Conservation (phyloP, 1,140 invertebrate genomes). For the Halyomorpha halys region DNA sequence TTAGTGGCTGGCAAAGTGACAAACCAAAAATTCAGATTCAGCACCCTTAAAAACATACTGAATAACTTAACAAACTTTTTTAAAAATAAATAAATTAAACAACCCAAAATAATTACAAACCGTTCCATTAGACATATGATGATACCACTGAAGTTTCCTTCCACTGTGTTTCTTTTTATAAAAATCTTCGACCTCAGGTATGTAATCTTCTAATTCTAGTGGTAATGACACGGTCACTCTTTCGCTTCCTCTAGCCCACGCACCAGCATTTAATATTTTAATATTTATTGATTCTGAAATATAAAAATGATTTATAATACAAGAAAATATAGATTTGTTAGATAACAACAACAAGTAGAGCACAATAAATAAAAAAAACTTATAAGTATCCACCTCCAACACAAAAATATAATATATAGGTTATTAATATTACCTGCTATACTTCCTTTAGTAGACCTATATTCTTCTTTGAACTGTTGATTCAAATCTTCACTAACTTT, state of each 20-base stretch:
- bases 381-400: background rate
- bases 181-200: constrained; percentile 92
- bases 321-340: background rate
- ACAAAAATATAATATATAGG: background rate
- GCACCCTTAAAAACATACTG: too few species aligned
- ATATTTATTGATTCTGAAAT: constrained; percentile 62
- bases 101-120: too few species aligned
- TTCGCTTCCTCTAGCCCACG: constrained; percentile 92
- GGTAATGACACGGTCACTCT: constrained; percentile 90
- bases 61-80: too few species aligned
- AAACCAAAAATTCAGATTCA: too few species aligned
- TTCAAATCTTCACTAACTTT: constrained; percentile 99
- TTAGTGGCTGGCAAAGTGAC: too few species aligned
- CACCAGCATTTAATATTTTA: constrained; percentile 95
- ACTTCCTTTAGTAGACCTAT: constrained; percentile 45
- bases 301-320: background rate
- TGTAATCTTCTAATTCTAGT: constrained; percentile 94
- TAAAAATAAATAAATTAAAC: too few species aligned
- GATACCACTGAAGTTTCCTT: constrained; percentile 98
- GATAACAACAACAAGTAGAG: background rate
- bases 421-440: constrained; percentile 37
- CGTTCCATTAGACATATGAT: constrained; percentile 98
- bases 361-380: background rate
- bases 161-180: constrained; percentile 95
- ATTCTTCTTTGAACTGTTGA: constrained; percentile 72